Base-by-base conservation (phyloP, 1,140 invertebrate genomes). In the Campoletis sonorensis region DNA sequence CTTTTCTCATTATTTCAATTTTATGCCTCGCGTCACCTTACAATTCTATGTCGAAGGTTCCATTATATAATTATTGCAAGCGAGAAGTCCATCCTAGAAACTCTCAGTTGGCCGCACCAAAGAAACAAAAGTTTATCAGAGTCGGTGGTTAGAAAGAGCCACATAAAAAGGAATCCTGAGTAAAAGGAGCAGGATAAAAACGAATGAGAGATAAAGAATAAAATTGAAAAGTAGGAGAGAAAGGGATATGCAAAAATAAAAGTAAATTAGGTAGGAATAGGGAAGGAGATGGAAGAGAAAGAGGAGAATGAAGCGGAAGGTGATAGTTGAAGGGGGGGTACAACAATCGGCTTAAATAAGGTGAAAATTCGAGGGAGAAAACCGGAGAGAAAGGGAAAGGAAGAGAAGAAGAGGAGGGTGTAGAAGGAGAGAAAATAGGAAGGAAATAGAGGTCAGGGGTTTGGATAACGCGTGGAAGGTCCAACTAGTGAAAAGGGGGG, bases 401-500 rank as follows among this genome's bases (percentile, higher is more conserved):
- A 49, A 76, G 13, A 76, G n/a, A 21, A 78, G n/a, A 64, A 33
- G 15, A 33, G 30, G 58, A 7, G 13, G 23, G 23, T 54, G 10
- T 33, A 33, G 23, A 26, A 76, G 58, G 30, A 49, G 45, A 75
- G 37, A 1, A 76, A 21, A 73, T 73, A 73, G 23, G 40, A 45
- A 45, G 13, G 73, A 21, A 3, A 70, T n/a, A 13, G 67, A 70
- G 67, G 67, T 70, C 30, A 70, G 67, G 30, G 0, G 5, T 18
- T 18, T n/a, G n/a, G n/a, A 61, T 51, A 49, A 4, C 18, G 72
- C 61, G 75, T 30, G 45, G 75, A 81, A 81, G 67, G 80, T 76
- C 80, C 73, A 33, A 40, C 54, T 61, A 37, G 30, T 73, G 79
- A 80, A 81, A 61, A 49, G 26, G 75, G 75, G 75, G 71, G 26